These are phyloP conservation scores for Paramormyrops kingsleyae DNA, from an alignment of 2,113 vertebrate species.

Conservation along the genomic window DNA sequence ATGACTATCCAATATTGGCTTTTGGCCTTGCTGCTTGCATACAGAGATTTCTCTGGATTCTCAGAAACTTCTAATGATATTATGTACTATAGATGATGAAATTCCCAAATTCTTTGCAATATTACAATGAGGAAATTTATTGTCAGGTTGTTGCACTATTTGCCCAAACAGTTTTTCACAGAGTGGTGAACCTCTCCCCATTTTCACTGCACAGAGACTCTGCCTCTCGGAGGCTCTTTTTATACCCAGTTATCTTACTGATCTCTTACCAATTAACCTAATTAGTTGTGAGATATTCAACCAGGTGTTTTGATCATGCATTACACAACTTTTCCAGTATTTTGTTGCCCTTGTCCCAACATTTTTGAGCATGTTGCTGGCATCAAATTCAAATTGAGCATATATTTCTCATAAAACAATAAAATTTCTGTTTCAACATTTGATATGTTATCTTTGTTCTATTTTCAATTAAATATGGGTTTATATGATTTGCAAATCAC, in stretches of 20 bases:
- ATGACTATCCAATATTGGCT: background rate
- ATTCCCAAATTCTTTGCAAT: no score
- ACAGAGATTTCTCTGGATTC: background rate
- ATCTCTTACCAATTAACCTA: background rate
- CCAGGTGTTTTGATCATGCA: no score
- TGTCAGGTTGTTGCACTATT: background rate
- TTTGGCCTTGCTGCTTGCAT: background rate
- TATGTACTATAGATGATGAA: background rate
- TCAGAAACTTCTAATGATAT: background rate
- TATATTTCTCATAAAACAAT: no score
- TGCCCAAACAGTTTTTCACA: background rate
- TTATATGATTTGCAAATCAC: background rate
- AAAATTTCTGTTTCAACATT: no score
- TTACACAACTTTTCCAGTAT: no score
- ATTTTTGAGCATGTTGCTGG: no score
- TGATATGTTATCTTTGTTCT: no score
- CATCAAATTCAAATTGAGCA: no score
- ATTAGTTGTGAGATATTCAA: background rate
- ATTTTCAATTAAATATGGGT: background rate
- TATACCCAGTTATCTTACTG: background rate
- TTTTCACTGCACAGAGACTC: background rate
- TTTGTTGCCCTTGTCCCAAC: no score
- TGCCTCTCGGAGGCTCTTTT: background rate
- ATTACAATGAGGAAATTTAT: background rate
- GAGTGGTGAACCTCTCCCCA: no score